Base-by-base conservation (phyloP, 2,888 invertebrate genomes). In the Lepidocyrtoides sp. region DNA sequence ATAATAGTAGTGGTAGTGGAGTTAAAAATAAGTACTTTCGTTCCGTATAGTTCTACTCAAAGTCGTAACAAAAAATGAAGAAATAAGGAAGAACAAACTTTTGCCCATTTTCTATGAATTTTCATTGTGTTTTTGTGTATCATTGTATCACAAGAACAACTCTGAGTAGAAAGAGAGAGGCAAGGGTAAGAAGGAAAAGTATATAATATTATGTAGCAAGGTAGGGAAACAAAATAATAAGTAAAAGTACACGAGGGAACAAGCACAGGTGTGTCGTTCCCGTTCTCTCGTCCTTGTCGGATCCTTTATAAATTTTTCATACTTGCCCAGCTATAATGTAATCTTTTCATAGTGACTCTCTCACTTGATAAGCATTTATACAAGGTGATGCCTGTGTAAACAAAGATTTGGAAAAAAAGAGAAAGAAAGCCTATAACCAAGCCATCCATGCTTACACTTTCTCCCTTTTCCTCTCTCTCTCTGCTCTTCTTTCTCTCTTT, bases 321-420 rank as follows among this genome's bases (percentile, higher is more conserved):
- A 41, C 20, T 75, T 23, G 66, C 75, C 75, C 10, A 5, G 75
- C 41, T 41, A 83, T 60, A 83, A 83, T 66, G 32, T 60, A 44
- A 60, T 79, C 83, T 63, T 63, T 66, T 66, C 41, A 75, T 75
- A 44, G 44, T 44, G 75, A 75, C 75, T 75, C 36, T 8, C 36
- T 41, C 23, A 36, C 84, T 69, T 72, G 84, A 84, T 83, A 84
- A 84, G 69, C 69, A 84, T 84, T 84, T 72, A 84, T 83, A n/a
- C 84, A 84, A 84, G 72, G 84, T 84, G 84, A 69, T 72, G 72
- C 84, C 66, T 84, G 72, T 69, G 84, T 84, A 84, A 84, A 84
- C 84, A 84, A 84, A 51, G 84, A 84, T 84, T 84, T 51, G 51
- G 66, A 66, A 26, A 63, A 79, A 54, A 60, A 57, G 63, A 83